phyloP scores from a whole-genome alignment of 2,797 vertebrate genomes.

The Sebastes glaucus region DNA sequence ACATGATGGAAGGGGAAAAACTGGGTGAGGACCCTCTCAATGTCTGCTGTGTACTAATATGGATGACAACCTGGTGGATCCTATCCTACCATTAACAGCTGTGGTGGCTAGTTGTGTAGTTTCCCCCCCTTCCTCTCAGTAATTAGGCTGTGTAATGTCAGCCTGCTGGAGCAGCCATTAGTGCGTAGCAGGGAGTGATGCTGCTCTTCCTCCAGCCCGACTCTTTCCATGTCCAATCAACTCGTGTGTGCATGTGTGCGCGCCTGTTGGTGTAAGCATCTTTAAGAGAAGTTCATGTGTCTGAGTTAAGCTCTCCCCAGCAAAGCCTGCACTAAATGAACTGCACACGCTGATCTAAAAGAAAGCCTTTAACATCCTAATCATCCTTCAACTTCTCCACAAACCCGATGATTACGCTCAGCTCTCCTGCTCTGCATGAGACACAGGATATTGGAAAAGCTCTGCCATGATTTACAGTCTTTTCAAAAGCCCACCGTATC shows the following conservation, averaged over 20 bases:
- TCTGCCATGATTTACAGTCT: constrained; percentile 68
- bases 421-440: constrained; percentile 46
- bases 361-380: constrained; percentile 42
- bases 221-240: constrained; percentile 5
- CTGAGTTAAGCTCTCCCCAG: constrained; percentile 3
- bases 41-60: background rate
- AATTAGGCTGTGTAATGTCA: constrained; percentile 39
- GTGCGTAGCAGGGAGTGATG: background rate
- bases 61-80: background rate
- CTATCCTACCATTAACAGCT: background rate
- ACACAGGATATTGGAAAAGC: constrained; percentile 68
- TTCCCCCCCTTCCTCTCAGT: constrained; percentile 6
- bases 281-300: constrained; percentile 2
- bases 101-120: background rate
- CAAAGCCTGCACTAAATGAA: constrained; percentile 5
- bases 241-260: background rate
- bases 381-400: constrained; percentile 38
- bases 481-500: constrained; percentile 61
- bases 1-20: background rate
- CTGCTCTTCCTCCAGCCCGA: background rate
- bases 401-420: constrained; percentile 42
- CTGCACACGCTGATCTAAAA: background rate
- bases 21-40: background rate
- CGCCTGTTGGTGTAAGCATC: background rate
- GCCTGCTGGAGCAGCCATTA: constrained; percentile 31